phyloP scores from a whole-genome alignment of 2,888 invertebrate genomes.

The Bedellia somnulentella region DNA sequence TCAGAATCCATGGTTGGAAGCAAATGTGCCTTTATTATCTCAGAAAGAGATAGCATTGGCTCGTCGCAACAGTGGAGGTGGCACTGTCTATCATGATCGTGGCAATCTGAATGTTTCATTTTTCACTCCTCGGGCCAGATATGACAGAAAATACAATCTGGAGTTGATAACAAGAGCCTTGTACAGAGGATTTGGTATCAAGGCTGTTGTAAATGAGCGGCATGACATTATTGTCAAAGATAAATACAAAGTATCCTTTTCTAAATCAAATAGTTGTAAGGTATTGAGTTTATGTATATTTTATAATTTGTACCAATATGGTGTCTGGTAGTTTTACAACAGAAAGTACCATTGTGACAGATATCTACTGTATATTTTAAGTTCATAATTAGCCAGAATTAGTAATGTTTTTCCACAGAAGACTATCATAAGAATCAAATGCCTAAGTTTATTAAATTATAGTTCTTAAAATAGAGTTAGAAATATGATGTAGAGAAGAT shows the following conservation, averaged over 20 bases:
- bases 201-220: constrained; percentile 74
- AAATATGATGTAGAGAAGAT: no score
- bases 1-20: constrained; percentile 96
- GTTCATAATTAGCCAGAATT: no score
- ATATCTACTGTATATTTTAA: no score
- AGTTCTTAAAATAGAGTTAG: no score
- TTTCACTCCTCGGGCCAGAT: constrained; percentile 80
- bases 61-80: constrained; percentile 93
- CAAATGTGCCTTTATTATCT: constrained; percentile 70
- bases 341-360: no score
- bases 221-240: constrained; percentile 85
- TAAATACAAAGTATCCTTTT: constrained; percentile 71
- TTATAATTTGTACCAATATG: no score
- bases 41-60: constrained; percentile 75
- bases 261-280: no score
- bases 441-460: no score
- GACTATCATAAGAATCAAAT: no score
- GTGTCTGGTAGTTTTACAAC: no score
- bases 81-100: constrained; percentile 93
- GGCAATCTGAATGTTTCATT: constrained; percentile 94
- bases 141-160: constrained; percentile 86
- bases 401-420: no score
- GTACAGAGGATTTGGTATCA: constrained; percentile 78
- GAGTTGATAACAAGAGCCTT: constrained; percentile 83
- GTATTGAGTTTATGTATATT: no score